Percentiles rank a stretch among this genome's conserved stretches.
Evolutionary conservation across 2,888 invertebrate genomes (phyloP).

Genomic region (Sipha maydis): DNA sequence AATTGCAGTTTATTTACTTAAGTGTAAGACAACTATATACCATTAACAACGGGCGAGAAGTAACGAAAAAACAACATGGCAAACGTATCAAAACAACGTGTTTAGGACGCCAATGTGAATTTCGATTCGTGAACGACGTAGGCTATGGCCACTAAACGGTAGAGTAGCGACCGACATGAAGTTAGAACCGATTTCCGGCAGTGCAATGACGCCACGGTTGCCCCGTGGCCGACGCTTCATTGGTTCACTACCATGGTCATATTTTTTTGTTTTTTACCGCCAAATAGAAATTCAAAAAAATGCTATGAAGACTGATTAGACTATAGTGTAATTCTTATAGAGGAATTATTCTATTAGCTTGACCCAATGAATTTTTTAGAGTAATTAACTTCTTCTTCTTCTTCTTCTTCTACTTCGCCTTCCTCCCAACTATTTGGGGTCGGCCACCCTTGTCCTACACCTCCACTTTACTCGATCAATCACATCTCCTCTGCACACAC

Average conservation of each 20-base stretch:
- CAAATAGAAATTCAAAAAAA: no score
- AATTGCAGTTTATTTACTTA: background rate
- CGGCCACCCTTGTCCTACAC: no score
- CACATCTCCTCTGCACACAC: no score
- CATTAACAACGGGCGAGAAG: background rate
- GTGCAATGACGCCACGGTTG: background rate
- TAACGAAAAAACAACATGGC: background rate
- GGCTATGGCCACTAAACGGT: background rate
- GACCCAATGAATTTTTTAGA: no score
- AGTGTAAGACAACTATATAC: background rate
- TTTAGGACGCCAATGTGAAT: background rate
- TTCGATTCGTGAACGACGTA: background rate
- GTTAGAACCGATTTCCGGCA: background rate
- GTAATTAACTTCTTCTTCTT: no score
- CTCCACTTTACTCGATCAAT: no score
- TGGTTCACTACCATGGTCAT: background rate
- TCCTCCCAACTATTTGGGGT: no score
- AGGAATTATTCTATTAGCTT: no score
- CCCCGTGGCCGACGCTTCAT: background rate
- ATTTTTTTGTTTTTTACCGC: no score
- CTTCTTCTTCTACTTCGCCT: no score
- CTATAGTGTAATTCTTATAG: no score
- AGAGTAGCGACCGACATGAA: background rate
- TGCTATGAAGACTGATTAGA: no score
- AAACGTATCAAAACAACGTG: conserved; percentile 33